Conservation (phyloP, 1,140 invertebrate genomes). For the Euborellia annulipes region DNA sequence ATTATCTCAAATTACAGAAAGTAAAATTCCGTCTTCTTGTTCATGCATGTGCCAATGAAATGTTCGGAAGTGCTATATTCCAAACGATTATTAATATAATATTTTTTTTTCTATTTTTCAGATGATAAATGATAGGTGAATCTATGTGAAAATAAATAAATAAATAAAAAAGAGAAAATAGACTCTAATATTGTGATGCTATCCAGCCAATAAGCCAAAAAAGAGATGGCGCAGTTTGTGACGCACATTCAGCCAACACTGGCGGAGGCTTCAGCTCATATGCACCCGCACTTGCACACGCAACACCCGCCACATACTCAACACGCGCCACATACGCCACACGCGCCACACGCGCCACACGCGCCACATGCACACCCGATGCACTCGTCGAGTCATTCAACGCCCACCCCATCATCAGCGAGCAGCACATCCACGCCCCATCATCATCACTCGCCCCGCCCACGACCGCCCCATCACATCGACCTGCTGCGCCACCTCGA, state of each 20-base stretch:
- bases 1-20: no score
- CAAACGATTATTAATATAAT: no score
- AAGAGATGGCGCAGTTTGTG: conserved; percentile 35
- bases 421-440: background rate
- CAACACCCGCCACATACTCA: background rate
- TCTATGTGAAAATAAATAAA: no score
- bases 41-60: no score
- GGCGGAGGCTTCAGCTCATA: conserved; percentile 32
- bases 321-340: background rate
- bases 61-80: no score
- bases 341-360: background rate
- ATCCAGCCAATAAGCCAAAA: no score
- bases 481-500: background rate
- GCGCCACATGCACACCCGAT: background rate
- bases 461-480: background rate
- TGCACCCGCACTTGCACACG: background rate
- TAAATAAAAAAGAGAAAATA: no score
- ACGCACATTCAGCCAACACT: conserved; percentile 38
- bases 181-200: no score
- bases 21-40: no score
- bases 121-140: no score
- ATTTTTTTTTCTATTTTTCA: no score
- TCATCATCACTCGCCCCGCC: conserved; percentile 2
- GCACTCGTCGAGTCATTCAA: background rate
- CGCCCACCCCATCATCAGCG: background rate